These are phyloP conservation scores for Camelus dromedarius DNA, from an alignment of 2,113 vertebrate species.

Conservation along the genomic window DNA sequence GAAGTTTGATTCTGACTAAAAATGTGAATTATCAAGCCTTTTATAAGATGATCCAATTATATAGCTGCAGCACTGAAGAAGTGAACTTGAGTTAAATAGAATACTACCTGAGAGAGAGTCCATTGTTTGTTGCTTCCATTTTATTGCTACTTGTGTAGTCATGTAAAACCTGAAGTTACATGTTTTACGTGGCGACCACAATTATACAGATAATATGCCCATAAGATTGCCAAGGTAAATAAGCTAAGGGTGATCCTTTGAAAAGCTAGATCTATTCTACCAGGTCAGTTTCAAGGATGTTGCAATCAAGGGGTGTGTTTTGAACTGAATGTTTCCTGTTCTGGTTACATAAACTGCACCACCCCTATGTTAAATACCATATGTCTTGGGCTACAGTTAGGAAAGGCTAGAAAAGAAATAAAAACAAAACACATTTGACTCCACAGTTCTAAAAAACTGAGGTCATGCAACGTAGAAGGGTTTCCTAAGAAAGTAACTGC, in stretches of 20 bases:
- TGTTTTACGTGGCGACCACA: neutral
- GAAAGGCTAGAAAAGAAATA: neutral
- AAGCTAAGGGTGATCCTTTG: neutral
- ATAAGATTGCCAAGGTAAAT: conserved; percentile 41
- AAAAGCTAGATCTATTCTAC: neutral
- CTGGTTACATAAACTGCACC: conserved; percentile 34
- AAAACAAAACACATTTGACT: neutral
- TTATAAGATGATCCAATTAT: neutral
- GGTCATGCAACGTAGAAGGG: neutral
- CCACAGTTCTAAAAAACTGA: neutral
- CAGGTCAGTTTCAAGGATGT: conserved; percentile 10
- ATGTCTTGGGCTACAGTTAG: neutral
- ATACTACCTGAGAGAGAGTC: neutral
- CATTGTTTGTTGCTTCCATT: neutral
- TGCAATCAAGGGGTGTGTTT: conserved; percentile 27
- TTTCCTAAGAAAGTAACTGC: neutral
- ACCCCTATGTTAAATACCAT: neutral
- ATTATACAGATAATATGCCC: neutral
- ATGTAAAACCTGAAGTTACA: conserved; percentile 2
- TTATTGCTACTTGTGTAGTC: conserved; percentile 6
- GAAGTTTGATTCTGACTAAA: neutral
- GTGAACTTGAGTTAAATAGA: neutral
- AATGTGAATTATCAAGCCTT: neutral
- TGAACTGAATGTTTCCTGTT: conserved; percentile 38
- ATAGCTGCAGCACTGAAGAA: neutral